Conservation (phyloP, 2,113 vertebrate genomes). For the Brachyhypopomus occidentalis region DNA sequence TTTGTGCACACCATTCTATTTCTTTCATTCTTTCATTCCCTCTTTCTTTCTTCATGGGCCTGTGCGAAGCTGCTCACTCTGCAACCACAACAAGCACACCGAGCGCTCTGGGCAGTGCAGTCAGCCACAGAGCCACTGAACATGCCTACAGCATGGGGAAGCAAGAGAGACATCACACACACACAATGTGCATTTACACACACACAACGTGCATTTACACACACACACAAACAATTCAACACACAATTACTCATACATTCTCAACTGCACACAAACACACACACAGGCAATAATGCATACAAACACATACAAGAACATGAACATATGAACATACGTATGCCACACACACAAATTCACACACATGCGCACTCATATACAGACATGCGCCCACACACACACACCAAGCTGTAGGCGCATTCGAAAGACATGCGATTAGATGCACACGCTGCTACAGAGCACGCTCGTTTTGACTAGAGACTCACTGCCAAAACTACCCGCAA, state of each 20-base stretch:
- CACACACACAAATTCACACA: neutral
- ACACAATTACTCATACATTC: slow-evolving; percentile 21
- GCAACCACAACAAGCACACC: slow-evolving; percentile 48
- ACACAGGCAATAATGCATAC: neutral
- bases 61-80: slow-evolving; percentile 5
- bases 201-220: neutral
- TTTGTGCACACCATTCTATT: neutral
- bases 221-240: slow-evolving; percentile 20
- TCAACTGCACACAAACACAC: neutral
- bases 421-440: slow-evolving; percentile 20
- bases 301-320: too few species aligned
- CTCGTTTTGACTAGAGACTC: slow-evolving; percentile 37
- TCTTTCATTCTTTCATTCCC: too few species aligned
- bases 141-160: neutral
- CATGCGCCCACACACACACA: slow-evolving; percentile 43
- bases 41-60: too few species aligned
- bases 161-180: neutral
- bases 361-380: slow-evolving; percentile 22
- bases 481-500: slow-evolving; percentile 20
- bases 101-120: slow-evolving; percentile 29
- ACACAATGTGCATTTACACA: neutral
- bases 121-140: slow-evolving; percentile 27
- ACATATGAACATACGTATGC: neutral
- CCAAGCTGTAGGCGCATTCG: neutral
- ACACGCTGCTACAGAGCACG: slow-evolving; percentile 18